phyloP scores from a whole-genome alignment of 2,888 invertebrate genomes.

The Dynastes tityus region DNA sequence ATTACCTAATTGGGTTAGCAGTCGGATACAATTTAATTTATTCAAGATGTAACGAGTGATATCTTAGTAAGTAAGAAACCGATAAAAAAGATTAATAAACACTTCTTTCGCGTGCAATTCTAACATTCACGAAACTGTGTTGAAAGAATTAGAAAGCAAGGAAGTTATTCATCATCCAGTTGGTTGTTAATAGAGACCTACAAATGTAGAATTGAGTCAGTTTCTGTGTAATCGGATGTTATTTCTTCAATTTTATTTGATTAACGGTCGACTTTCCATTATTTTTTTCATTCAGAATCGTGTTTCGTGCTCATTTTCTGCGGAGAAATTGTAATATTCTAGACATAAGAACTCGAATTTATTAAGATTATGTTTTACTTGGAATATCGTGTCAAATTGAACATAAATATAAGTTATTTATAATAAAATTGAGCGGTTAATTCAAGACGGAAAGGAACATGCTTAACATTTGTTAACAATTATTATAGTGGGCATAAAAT shows the following conservation, averaged over 20 bases:
- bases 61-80: not conserved
- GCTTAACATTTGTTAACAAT: too few relatives aligned
- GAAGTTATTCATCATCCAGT: not conserved
- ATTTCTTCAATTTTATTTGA: not conserved
- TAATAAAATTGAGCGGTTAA: too few relatives aligned
- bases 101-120: not conserved
- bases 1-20: too few relatives aligned
- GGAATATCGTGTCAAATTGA: too few relatives aligned
- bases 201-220: not conserved
- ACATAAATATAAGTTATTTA: too few relatives aligned
- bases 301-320: not conserved
- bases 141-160: slow-evolving; percentile 12
- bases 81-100: not conserved
- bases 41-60: too few relatives aligned
- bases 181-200: slow-evolving; percentile 7
- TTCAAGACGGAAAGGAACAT: too few relatives aligned
- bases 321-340: too few relatives aligned
- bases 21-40: too few relatives aligned
- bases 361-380: too few relatives aligned
- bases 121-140: not conserved
- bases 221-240: not conserved
- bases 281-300: not conserved
- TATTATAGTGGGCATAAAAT: too few relatives aligned
- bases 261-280: slow-evolving; percentile 5
- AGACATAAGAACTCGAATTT: too few relatives aligned